Conservation (phyloP, 2,797 vertebrate genomes). For the Pipistrellus nathusii region DNA sequence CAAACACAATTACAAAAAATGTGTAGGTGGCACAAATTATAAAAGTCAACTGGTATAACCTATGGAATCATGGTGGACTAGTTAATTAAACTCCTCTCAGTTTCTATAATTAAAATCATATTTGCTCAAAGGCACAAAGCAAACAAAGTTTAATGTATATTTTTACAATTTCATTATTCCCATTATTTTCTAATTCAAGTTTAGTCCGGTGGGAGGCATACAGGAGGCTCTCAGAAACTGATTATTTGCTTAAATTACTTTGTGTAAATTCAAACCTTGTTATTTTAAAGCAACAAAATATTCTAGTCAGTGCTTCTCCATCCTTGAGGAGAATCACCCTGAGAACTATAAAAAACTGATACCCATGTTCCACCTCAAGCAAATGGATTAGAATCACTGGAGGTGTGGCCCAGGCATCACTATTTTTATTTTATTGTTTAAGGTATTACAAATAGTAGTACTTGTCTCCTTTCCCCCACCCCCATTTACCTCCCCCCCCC, state of each 20-base stretch:
- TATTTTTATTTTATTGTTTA: background rate
- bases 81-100: background rate
- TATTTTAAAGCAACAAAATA: background rate
- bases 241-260: slow-evolving; percentile 21
- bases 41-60: background rate
- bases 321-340: background rate
- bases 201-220: slow-evolving; percentile 7
- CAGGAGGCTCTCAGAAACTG: slow-evolving; percentile 13
- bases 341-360: background rate
- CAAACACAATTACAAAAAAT: slow-evolving; percentile 23
- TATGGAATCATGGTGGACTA: background rate
- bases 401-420: background rate
- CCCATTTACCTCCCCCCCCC: too few species aligned
- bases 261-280: slow-evolving; percentile 9
- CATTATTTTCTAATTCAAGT: slow-evolving; percentile 39
- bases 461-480: too few species aligned
- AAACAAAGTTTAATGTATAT: slow-evolving; percentile 39
- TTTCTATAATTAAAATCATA: slow-evolving; percentile 41
- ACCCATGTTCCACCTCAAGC: background rate
- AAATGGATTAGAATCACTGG: background rate
- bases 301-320: background rate
- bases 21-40: background rate
- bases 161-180: slow-evolving; percentile 48
- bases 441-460: too few species aligned
- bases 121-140: slow-evolving; percentile 51